Percentiles rank a stretch among this genome's conserved stretches.
phyloP scores from a whole-genome alignment of 1,140 invertebrate species.

The Drosophila tropicalis region DNA sequence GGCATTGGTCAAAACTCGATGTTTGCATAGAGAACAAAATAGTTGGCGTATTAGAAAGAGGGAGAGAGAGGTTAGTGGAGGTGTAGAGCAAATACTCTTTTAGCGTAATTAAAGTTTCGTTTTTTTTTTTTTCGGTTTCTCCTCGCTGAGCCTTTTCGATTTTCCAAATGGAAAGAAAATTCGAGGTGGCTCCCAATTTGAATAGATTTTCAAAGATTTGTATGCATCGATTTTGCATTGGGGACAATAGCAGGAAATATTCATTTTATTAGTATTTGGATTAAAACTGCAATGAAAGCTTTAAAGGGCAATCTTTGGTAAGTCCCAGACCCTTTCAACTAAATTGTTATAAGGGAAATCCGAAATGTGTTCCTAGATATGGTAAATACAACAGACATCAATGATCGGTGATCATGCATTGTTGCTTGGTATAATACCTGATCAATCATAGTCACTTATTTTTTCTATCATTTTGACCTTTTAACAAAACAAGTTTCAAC shows the following conservation, averaged over 20 bases:
- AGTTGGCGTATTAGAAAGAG: slow-evolving; percentile 5
- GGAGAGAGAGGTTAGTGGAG: slow-evolving; percentile 12
- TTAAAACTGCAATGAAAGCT: background rate
- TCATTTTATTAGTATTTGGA: background rate
- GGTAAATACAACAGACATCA: no score
- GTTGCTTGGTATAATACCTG: background rate
- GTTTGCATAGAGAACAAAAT: slow-evolving; percentile 37
- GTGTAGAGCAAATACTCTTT: slow-evolving; percentile 53
- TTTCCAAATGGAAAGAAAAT: background rate
- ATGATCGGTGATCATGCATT: no score
- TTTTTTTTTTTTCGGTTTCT: slow-evolving; percentile 44
- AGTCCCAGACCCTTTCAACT: no score
- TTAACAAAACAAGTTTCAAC: background rate
- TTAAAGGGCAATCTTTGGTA: no score
- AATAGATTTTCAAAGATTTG: background rate
- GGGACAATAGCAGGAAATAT: background rate
- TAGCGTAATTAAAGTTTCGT: slow-evolving; percentile 75
- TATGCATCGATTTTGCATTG: background rate
- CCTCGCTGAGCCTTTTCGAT: slow-evolving; percentile 3
- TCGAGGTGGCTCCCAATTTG: background rate
- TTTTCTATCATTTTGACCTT: background rate
- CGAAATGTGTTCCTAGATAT: no score
- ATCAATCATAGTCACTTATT: background rate
- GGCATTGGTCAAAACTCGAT: slow-evolving; percentile 54
- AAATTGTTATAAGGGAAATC: no score